These are phyloP conservation scores for Drosophila tanythrix DNA, from an alignment of 2,888 invertebrate genomes.

Conservation along the genomic window DNA sequence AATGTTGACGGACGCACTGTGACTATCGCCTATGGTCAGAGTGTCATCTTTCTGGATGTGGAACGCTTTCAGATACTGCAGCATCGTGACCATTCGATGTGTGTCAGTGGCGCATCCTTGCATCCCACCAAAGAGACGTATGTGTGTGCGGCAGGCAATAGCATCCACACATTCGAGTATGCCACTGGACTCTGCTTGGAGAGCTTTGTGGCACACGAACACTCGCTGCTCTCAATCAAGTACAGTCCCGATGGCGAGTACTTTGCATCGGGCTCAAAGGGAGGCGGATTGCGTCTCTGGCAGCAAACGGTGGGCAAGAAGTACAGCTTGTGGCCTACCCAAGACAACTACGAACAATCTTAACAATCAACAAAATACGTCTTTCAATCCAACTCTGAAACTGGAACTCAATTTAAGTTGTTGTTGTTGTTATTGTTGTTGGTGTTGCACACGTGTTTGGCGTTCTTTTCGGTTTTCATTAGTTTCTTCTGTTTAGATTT, in stretches of 20 bases:
- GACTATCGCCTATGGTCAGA: slow-evolving; percentile 91
- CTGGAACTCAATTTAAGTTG: slow-evolving; percentile 36
- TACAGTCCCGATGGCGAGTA: slow-evolving; percentile 98
- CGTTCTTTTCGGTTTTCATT: slow-evolving; percentile 20
- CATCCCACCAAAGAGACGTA: slow-evolving; percentile 94
- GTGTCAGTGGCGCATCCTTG: slow-evolving; percentile 94
- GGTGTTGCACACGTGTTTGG: slow-evolving; percentile 35
- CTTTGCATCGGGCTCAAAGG: slow-evolving; percentile 96
- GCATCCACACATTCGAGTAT: slow-evolving; percentile 97
- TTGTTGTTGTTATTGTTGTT: not conserved
- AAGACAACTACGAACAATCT: slow-evolving; percentile 84
- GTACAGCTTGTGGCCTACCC: slow-evolving; percentile 93
- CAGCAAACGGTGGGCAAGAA: slow-evolving; percentile 96
- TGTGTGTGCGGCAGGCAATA: slow-evolving; percentile 96
- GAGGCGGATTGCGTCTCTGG: slow-evolving; percentile 97
- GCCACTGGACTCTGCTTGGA: slow-evolving; percentile 93
- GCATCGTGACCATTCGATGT: slow-evolving; percentile 92
- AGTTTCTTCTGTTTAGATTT: slow-evolving; percentile 23
- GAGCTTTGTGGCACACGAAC: slow-evolving; percentile 97
- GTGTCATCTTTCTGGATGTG: slow-evolving; percentile 88
- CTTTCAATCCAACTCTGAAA: slow-evolving; percentile 2
- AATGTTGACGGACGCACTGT: slow-evolving; percentile 93
- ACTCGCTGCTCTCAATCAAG: slow-evolving; percentile 94
- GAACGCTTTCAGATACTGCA: slow-evolving; percentile 91
- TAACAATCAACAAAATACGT: not conserved